A percentile compares a stretch with the other conserved stretches of the same genome.
Evolutionary conservation across 1,140 invertebrate species (phyloP).

Genomic region (Drosophila navojoa): DNA sequence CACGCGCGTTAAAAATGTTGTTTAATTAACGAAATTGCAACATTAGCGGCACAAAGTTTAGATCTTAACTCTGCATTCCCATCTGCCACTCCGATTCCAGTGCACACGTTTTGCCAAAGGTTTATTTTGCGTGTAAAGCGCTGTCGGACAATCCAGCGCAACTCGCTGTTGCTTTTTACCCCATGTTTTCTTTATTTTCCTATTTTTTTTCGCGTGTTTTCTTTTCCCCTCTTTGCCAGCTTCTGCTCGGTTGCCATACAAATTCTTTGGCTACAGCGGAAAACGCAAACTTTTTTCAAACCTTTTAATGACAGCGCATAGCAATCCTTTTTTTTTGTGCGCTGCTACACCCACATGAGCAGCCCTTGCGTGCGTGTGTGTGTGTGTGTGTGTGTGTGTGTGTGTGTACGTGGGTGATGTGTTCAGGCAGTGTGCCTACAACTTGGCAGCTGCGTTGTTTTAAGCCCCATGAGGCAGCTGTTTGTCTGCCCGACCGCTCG

Average conservation of each 20-base stretch:
- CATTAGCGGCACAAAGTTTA: constrained; percentile 49
- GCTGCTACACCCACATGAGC: not conserved
- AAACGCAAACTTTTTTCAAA: constrained; percentile 48
- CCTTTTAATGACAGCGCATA: constrained; percentile 50
- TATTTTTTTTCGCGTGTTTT: not conserved
- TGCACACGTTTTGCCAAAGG: not conserved
- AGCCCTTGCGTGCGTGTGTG: not conserved
- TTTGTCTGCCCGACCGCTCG: not conserved
- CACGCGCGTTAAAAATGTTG: constrained; percentile 31
- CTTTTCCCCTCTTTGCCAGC: constrained; percentile 1
- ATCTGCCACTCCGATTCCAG: not conserved
- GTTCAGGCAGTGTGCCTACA: constrained; percentile 3
- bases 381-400: not conserved
- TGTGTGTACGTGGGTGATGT: not conserved
- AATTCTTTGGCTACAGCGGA: constrained; percentile 16
- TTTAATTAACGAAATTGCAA: constrained; percentile 59
- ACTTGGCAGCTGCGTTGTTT: constrained; percentile 17
- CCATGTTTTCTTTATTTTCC: constrained; percentile 30
- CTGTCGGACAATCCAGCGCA: constrained; percentile 13
- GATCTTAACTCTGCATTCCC: constrained; percentile 14
- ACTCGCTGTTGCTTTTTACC: not conserved
- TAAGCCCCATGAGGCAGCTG: constrained; percentile 18
- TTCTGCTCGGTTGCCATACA: constrained; percentile 18
- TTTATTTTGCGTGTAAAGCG: constrained; percentile 18
- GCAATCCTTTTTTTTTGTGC: not conserved